Evolutionary conservation across 2,888 invertebrate species (phyloP), one percentile per base, ranked within the genome.

Genomic region (Drosophila falleni): DNA sequence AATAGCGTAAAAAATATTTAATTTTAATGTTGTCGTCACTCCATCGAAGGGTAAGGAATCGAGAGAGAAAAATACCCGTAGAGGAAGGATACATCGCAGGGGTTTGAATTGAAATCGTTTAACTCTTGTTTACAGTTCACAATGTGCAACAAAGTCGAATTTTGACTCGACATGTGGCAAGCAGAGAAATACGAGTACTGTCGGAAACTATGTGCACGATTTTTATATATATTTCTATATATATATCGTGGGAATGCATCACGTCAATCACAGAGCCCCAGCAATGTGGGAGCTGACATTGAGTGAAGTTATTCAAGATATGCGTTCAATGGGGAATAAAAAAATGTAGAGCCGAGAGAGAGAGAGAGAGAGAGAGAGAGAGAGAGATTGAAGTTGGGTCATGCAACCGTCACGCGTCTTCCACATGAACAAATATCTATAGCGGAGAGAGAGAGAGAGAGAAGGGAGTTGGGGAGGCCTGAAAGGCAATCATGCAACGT

Each of bases 1-100:
- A 75, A 80, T 54, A 78, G 79, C 84, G 78, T 70, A 71, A 73
- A 73, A 86, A 78, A 84, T 86, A 78, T 84, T 84, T 88, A 88
- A 88, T 84, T 84, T 84, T 82, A 75, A 82, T 88, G 87, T 64
- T 74, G 74, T 82, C 73, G 73, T 61, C 86, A 71, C 74, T 72
- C 63, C 61, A 77, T 74, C 47, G 71, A 70, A 29, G 37, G 35
- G 15, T 15, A 26, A 58, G 16, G 3, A 11, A 41, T 16, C 39
- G 39, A 26, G 23, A 35, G 49, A 33, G 23, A 35, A 42, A 33
- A 31, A 26, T 15, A 15, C 47, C 31, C 33, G 8, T 16, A 8
- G 16, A 16, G 31, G 37, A 15, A 10, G 26, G 10, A 26, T 9
- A n/a, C 9, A n/a, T 29, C 3, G 23, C 3, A n/a, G 54, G 39